Evolutionary conservation across 2,888 invertebrate species (phyloP).

Genomic region (Cecidostiba fungosa): DNA sequence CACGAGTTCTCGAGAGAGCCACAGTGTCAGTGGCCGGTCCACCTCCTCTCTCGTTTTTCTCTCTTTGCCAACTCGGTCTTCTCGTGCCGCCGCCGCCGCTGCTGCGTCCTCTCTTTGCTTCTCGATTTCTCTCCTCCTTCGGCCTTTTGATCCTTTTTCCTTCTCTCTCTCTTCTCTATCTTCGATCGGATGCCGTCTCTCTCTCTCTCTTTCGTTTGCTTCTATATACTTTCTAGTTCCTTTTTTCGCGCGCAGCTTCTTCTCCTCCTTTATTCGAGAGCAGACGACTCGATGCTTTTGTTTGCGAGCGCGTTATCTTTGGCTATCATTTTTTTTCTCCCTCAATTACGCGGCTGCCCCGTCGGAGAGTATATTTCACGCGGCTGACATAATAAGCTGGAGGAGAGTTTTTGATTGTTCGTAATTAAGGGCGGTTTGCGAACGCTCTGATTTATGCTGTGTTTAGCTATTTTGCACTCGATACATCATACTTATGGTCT

Average conservation of each 20-base stretch:
- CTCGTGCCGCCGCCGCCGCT: neutral
- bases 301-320: neutral
- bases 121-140: slow-evolving; percentile 3
- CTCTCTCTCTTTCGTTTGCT: slow-evolving; percentile 1
- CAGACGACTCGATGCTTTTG: slow-evolving; percentile 4
- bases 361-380: neutral
- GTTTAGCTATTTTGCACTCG: neutral
- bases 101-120: slow-evolving; percentile 3
- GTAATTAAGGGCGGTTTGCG: neutral
- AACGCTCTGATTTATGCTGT: neutral
- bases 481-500: neutral
- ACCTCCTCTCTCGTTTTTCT: slow-evolving; percentile 1
- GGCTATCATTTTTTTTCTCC: neutral
- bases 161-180: slow-evolving; percentile 36
- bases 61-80: neutral
- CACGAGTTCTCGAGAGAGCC: neutral
- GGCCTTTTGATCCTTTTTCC: neutral
- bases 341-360: neutral
- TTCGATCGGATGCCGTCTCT: slow-evolving; percentile 29
- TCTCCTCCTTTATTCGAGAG: neutral
- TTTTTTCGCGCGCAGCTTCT: neutral
- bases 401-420: neutral
- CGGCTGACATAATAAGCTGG: slow-evolving; percentile 3
- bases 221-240: neutral
- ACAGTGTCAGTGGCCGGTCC: slow-evolving; percentile 33